These are phyloP conservation scores for Acromyrmex heyeri DNA, from an alignment of 1,140 invertebrate species.

Conservation along the genomic window DNA sequence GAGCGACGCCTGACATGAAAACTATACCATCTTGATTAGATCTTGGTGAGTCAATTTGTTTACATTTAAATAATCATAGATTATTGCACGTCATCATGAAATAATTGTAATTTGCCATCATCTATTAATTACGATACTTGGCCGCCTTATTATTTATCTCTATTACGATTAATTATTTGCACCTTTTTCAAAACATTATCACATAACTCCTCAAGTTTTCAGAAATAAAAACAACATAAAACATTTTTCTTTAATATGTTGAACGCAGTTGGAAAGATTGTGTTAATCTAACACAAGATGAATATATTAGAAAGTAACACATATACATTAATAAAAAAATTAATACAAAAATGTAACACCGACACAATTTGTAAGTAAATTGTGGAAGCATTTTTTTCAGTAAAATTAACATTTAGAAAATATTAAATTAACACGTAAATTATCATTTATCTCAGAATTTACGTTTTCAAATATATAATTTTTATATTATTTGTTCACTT, in stretches of 20 bases:
- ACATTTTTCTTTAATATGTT: not conserved
- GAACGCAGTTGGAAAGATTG: too few species aligned
- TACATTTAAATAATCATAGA: slow-evolving; percentile 6
- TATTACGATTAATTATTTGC: not conserved
- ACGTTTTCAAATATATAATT: too few species aligned
- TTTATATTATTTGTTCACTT: too few species aligned
- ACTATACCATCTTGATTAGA: slow-evolving; percentile 1
- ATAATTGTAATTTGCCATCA: not conserved
- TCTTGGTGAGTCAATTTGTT: not conserved
- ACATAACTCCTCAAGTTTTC: slow-evolving; percentile 27
- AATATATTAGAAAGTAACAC: too few species aligned
- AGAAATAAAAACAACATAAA: slow-evolving; percentile 13
- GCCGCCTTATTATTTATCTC: not conserved
- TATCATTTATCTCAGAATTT: too few species aligned
- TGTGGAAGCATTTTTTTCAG: too few species aligned
- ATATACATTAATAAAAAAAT: too few species aligned
- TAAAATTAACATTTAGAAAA: too few species aligned
- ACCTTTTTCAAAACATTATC: not conserved
- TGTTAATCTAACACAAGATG: too few species aligned
- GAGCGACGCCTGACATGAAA: slow-evolving; percentile 5
- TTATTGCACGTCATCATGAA: not conserved
- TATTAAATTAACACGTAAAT: too few species aligned
- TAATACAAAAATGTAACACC: too few species aligned
- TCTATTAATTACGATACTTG: not conserved
- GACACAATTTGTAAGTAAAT: too few species aligned